Evolutionary conservation across 2,888 invertebrate genomes (phyloP).

Genomic region (Heliconius sara): DNA sequence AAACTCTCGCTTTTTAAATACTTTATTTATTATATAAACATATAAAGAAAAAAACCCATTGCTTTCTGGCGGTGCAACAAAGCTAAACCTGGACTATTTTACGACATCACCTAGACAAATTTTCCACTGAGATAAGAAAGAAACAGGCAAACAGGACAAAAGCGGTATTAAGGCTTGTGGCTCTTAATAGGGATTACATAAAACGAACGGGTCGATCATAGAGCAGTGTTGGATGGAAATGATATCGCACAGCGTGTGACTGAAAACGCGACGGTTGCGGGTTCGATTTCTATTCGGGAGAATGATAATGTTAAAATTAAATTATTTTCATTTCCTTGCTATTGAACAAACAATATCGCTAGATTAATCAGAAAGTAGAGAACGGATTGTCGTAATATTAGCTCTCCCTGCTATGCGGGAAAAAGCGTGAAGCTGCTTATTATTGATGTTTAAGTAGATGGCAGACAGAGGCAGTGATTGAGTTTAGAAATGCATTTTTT

Average conservation of each 20-base stretch:
- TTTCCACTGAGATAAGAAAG: conserved; percentile 81
- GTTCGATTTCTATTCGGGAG: background rate
- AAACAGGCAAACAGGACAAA: conserved; percentile 77
- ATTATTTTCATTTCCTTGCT: background rate
- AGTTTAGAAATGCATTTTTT: too few relatives aligned
- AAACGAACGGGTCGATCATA: conserved; percentile 61
- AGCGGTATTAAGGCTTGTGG: conserved; percentile 72
- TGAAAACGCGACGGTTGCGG: background rate
- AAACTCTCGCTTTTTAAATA: background rate
- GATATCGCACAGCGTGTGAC: background rate
- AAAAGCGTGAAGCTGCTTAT: too few relatives aligned
- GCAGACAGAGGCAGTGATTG: too few relatives aligned
- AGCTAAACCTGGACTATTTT: conserved; percentile 68
- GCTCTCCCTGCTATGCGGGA: too few relatives aligned
- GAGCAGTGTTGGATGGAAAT: background rate
- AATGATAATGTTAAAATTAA: background rate
- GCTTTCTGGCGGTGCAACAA: conserved; percentile 57
- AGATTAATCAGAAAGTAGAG: too few relatives aligned
- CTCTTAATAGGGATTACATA: conserved; percentile 74
- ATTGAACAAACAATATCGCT: too few relatives aligned
- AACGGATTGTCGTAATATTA: too few relatives aligned
- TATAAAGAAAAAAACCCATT: conserved; percentile 51
- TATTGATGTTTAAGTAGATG: too few relatives aligned
- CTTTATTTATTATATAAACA: background rate
- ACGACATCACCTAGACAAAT: conserved; percentile 82